Conservation (phyloP, 1,140 invertebrate species). For the Anoplophora glabripennis region DNA sequence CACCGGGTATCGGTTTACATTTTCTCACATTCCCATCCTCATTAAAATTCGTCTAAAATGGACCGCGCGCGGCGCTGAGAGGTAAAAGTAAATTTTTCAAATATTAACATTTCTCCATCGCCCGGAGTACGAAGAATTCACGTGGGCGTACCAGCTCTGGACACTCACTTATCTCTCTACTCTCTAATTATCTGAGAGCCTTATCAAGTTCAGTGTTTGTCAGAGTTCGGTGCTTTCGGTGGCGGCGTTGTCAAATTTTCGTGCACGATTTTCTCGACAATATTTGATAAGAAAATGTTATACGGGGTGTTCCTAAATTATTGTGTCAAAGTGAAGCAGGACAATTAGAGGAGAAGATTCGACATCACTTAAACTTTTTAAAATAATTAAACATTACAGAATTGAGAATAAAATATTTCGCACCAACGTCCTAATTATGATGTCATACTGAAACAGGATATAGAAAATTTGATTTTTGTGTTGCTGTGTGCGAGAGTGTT, state of each 20-base stretch:
- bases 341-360: too few relatives aligned
- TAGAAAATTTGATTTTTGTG: too few relatives aligned
- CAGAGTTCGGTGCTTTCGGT: slow-evolving; percentile 24
- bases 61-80: neutral
- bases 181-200: slow-evolving; percentile 38
- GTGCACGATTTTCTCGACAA: too few relatives aligned
- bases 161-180: slow-evolving; percentile 42
- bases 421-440: too few relatives aligned
- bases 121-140: slow-evolving; percentile 24
- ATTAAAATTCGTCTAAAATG: neutral
- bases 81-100: slow-evolving; percentile 19
- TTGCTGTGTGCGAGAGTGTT: too few relatives aligned
- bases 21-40: neutral
- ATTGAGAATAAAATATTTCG: too few relatives aligned
- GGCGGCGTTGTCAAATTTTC: slow-evolving; percentile 14
- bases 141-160: slow-evolving; percentile 35
- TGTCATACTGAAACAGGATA: too few relatives aligned
- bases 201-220: slow-evolving; percentile 39
- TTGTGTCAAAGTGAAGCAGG: too few relatives aligned
- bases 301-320: too few relatives aligned
- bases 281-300: too few relatives aligned
- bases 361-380: too few relatives aligned
- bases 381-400: too few relatives aligned
- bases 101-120: slow-evolving; percentile 4
- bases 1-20: neutral